These are phyloP conservation scores for Furnarius figulus DNA, from an alignment of 2,113 vertebrate genomes.

Conservation along the genomic window DNA sequence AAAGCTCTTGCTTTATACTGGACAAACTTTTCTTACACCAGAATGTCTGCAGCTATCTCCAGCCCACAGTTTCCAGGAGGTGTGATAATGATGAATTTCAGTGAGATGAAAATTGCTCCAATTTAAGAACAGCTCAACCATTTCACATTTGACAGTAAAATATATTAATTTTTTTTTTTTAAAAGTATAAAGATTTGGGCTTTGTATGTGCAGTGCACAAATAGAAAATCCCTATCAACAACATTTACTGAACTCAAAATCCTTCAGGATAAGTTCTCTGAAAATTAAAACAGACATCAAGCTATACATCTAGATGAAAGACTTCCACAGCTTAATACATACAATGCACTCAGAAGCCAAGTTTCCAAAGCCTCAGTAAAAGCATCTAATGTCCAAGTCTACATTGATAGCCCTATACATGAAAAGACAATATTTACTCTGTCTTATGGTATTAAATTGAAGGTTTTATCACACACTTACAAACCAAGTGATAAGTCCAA, in stretches of 20 bases:
- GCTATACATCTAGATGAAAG: background rate
- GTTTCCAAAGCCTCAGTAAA: background rate
- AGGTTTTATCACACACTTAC: background rate
- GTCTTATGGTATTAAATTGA: background rate
- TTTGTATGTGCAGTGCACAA: background rate
- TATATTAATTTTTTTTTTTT: background rate
- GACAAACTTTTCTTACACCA: background rate
- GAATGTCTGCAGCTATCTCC: background rate
- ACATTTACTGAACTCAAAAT: background rate
- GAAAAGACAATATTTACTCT: background rate
- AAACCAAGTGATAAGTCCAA: background rate
- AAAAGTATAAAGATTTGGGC: background rate
- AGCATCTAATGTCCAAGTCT: background rate
- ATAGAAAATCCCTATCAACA: background rate
- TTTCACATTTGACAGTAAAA: background rate
- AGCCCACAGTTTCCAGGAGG: background rate
- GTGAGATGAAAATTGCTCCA: background rate
- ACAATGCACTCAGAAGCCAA: background rate
- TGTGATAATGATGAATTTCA: background rate
- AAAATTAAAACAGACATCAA: constrained; percentile 19
- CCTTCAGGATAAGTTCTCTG: background rate
- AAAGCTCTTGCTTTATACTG: background rate
- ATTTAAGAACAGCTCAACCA: background rate
- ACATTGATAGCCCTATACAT: background rate
- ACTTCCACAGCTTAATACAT: background rate